Evolutionary conservation across 2,113 vertebrate species (phyloP).

Genomic region (Pluvianellus socialis): DNA sequence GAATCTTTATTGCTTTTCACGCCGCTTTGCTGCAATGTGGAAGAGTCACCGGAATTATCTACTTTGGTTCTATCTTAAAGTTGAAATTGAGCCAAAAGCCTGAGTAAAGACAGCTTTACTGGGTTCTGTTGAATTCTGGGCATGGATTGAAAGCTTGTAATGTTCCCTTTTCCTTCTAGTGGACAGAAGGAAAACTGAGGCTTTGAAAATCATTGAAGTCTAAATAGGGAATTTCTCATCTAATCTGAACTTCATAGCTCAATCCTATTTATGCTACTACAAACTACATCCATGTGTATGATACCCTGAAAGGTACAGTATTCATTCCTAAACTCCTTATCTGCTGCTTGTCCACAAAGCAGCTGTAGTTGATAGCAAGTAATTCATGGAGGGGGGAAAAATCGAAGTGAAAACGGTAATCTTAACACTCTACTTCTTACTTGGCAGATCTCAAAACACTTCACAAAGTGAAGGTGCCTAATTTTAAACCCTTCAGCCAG

Average conservation of each 20-base stretch:
- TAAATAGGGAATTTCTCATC: not conserved
- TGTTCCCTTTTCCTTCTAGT: not conserved
- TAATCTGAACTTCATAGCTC: not conserved
- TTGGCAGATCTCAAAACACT: not conserved
- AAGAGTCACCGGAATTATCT: not conserved
- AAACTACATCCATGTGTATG: not conserved
- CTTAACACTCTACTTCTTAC: not conserved
- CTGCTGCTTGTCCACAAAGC: not conserved
- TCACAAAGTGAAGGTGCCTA: not conserved
- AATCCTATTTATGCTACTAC: not conserved
- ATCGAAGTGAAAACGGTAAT: not conserved
- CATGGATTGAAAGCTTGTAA: not conserved
- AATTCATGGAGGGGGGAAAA: not conserved
- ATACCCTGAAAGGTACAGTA: not conserved
- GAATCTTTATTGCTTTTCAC: not conserved
- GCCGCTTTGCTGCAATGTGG: not conserved
- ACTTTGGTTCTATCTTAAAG: not conserved
- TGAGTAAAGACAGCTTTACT: not conserved
- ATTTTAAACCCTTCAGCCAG: not conserved
- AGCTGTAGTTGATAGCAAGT: not conserved
- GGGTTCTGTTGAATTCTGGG: not conserved
- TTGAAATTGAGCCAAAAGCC: not conserved
- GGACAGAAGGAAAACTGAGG: not conserved
- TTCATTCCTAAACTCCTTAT: not conserved
- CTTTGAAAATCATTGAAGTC: not conserved